A percentile compares a stretch with the other conserved stretches of the same genome.
Evolutionary conservation across 1,140 invertebrate species (phyloP).

Genomic region (Bactericera cockerelli): DNA sequence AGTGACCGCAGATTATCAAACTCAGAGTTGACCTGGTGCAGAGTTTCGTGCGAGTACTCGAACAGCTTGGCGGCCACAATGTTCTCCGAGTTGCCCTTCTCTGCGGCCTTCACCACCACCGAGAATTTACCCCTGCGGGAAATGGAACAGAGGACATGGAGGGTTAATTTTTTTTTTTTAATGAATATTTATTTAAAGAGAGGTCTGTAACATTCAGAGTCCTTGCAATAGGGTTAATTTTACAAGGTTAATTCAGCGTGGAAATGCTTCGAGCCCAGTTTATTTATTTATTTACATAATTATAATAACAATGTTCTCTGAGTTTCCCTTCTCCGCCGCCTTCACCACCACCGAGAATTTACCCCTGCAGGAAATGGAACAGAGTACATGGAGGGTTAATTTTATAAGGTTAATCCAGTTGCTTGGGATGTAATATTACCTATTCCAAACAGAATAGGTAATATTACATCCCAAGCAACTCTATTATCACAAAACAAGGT

Average conservation of each 20-base stretch:
- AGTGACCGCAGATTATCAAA: constrained; percentile 64
- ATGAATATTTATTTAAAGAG: background rate
- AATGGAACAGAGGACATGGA: constrained; percentile 15
- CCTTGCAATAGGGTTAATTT: background rate
- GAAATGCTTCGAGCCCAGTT: too few species aligned
- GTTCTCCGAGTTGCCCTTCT: constrained; percentile 50
- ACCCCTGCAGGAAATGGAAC: constrained; percentile 39
- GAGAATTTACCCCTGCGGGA: constrained; percentile 61
- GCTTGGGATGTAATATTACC: too few species aligned
- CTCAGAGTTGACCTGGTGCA: constrained; percentile 52
- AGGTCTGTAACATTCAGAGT: too few species aligned
- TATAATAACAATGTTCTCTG: constrained; percentile 56
- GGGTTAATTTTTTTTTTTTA: background rate
- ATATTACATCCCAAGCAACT: too few species aligned
- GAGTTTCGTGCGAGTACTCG: constrained; percentile 46
- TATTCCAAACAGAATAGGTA: too few species aligned
- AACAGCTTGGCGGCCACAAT: constrained; percentile 65
- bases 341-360: constrained; percentile 71
- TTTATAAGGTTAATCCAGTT: too few species aligned
- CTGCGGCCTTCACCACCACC: constrained; percentile 64
- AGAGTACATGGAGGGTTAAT: background rate
- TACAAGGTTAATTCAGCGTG: too few species aligned
- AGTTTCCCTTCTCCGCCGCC: constrained; percentile 55
- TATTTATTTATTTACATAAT: too few species aligned
- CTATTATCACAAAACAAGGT: too few species aligned